These are phyloP conservation scores for Hypocryptadius cinnamomeus DNA, from an alignment of 2,113 vertebrate genomes.

Conservation along the genomic window DNA sequence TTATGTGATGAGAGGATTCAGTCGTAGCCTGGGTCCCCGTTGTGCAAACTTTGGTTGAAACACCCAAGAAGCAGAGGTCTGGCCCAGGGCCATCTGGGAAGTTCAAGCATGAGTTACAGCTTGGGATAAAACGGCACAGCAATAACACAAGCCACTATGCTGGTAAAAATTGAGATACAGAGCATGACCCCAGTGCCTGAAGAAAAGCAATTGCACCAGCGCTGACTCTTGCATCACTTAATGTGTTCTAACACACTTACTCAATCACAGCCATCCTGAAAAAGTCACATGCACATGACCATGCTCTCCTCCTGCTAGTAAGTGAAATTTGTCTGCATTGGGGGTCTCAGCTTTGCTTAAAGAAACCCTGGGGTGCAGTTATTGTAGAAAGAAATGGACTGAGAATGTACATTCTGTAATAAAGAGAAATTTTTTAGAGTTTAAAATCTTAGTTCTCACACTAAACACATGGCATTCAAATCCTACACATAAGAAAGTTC, in stretches of 20 bases:
- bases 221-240: not conserved
- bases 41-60: not conserved
- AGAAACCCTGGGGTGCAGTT: not conserved
- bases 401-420: not conserved
- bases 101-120: not conserved
- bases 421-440: not conserved
- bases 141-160: not conserved
- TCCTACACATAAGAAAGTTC: not conserved
- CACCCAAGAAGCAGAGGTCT: not conserved
- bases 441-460: not conserved
- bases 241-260: not conserved
- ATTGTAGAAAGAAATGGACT: not conserved
- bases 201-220: not conserved
- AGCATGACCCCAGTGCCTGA: not conserved
- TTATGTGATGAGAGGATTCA: not conserved
- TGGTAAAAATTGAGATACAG: slow-evolving; percentile 15
- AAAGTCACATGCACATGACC: not conserved
- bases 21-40: not conserved
- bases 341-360: not conserved
- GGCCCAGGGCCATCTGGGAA: not conserved
- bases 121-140: not conserved
- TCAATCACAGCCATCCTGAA: not conserved
- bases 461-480: not conserved
- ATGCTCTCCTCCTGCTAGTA: not conserved
- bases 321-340: not conserved